Evolutionary conservation across 2,888 invertebrate species (phyloP).

Genomic region (Drosophila kuntzei): DNA sequence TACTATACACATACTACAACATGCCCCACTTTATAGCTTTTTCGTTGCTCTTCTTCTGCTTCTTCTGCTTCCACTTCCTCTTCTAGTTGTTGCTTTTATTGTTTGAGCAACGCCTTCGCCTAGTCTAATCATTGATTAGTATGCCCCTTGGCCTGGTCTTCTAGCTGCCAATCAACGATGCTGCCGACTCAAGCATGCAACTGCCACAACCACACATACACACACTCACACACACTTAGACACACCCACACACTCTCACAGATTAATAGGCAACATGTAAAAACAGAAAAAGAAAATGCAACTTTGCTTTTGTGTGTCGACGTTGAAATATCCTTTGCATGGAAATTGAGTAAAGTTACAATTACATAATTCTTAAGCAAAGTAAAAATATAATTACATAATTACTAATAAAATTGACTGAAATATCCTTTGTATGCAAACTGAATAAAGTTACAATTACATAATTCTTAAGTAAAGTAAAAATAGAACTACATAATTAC

Average conservation of each 20-base stretch:
- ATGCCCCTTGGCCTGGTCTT: constrained; percentile 55
- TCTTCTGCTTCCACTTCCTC: background rate
- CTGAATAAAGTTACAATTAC: background rate
- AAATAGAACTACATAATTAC: background rate
- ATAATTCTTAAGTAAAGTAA: no score
- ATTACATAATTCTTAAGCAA: background rate
- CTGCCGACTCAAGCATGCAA: constrained; percentile 48
- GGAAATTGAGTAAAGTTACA: background rate
- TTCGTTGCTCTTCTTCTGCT: constrained; percentile 12
- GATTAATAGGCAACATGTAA: constrained; percentile 46
- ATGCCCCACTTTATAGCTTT: constrained; percentile 43
- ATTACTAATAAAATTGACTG: background rate
- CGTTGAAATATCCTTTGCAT: constrained; percentile 26
- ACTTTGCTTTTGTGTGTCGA: background rate
- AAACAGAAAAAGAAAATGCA: constrained; percentile 13
- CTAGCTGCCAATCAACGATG: constrained; percentile 57
- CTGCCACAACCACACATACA: constrained; percentile 24
- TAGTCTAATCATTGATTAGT: constrained; percentile 71
- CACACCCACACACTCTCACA: constrained; percentile 1
- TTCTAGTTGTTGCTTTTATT: constrained; percentile 25
- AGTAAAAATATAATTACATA: background rate
- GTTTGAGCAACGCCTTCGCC: constrained; percentile 56
- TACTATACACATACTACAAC: constrained; percentile 11
- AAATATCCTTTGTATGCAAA: constrained; percentile 23
- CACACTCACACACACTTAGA: constrained; percentile 12